phyloP scores from a whole-genome alignment of 1,140 invertebrate species.

The Glossosoma conforme region DNA sequence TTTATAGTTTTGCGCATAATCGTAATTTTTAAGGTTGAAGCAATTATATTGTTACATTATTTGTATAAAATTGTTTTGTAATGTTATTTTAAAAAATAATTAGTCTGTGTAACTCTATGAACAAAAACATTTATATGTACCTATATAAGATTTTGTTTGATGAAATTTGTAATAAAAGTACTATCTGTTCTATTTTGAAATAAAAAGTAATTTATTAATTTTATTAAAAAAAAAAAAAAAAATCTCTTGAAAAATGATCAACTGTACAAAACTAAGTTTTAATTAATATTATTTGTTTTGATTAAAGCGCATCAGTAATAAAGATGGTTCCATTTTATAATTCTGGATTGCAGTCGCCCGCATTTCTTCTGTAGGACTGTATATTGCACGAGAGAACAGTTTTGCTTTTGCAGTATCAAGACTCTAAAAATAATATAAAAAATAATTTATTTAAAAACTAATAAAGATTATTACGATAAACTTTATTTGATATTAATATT shows the following conservation, averaged over 20 bases:
- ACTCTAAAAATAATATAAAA: slow-evolving; percentile 14
- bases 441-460: not conserved
- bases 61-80: not conserved
- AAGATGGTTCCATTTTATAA: slow-evolving; percentile 18
- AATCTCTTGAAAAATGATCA: not conserved
- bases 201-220: not conserved
- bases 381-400: slow-evolving; percentile 24
- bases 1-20: too few species aligned
- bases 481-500: not conserved
- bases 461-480: not conserved
- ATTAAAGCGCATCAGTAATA: slow-evolving; percentile 10
- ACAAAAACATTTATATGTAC: not conserved
- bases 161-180: not conserved
- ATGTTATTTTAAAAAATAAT: not conserved
- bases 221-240: not conserved
- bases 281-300: not conserved
- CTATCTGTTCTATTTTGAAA: not conserved
- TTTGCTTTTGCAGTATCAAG: slow-evolving; percentile 21
- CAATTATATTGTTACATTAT: not conserved
- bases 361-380: slow-evolving; percentile 20
- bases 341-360: slow-evolving; percentile 10
- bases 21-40: slow-evolving; percentile 1
- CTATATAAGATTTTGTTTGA: not conserved
- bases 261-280: not conserved
- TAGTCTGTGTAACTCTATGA: not conserved